Evolutionary conservation across 2,888 invertebrate genomes (phyloP).

Genomic region (Dichetophora obliterata): DNA sequence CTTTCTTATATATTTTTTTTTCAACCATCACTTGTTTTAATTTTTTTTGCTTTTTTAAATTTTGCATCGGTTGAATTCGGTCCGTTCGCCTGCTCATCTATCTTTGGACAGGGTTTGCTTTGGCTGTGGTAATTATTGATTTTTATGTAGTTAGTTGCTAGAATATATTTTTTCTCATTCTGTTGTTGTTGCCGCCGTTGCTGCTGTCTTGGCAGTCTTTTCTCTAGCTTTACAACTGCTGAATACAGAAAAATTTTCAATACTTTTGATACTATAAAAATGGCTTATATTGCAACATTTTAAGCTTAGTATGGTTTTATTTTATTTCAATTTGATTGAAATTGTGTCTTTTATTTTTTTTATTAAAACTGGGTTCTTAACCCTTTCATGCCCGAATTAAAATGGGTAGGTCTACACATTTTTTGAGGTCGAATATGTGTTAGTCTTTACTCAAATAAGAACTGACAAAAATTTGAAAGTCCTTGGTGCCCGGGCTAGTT

Average conservation of each 20-base stretch:
- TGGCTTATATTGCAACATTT: too few species aligned
- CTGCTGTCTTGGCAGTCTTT: neutral
- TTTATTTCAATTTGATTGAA: too few species aligned
- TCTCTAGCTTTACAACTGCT: neutral
- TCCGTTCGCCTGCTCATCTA: neutral
- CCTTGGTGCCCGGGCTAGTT: too few species aligned
- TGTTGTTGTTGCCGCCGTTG: neutral
- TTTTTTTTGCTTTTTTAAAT: conserved; percentile 23
- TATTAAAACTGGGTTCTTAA: too few species aligned
- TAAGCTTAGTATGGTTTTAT: too few species aligned
- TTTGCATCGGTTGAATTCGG: neutral
- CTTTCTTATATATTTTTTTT: conserved; percentile 16
- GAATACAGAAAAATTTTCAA: neutral
- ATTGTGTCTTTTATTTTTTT: too few species aligned
- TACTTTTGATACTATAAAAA: too few species aligned
- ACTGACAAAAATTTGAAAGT: too few species aligned
- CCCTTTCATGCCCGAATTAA: too few species aligned
- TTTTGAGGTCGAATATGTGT: too few species aligned
- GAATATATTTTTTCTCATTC: neutral
- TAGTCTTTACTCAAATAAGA: too few species aligned
- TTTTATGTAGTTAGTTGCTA: conserved; percentile 53
- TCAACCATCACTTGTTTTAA: conserved; percentile 3
- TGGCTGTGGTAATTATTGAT: conserved; percentile 58
- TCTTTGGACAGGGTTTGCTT: conserved; percentile 39
- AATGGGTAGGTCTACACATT: too few species aligned